Percentiles rank a stretch among this genome's conserved stretches.
Evolutionary conservation across 1,140 invertebrate species (phyloP).

Genomic region (Acromyrmex heyeri): DNA sequence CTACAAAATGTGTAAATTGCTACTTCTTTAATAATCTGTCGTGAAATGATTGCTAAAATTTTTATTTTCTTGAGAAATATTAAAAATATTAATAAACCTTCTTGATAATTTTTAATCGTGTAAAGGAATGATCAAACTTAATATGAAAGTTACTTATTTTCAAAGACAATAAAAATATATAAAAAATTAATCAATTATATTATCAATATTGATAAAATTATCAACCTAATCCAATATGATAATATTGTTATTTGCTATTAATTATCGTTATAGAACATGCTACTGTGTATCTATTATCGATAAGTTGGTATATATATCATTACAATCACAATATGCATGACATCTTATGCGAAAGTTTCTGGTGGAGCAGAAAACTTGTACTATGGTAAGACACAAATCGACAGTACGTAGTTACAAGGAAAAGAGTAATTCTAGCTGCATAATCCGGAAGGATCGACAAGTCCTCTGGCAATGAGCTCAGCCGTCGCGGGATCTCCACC

Average conservation of each 20-base stretch:
- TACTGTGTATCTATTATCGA: slow-evolving; percentile 66
- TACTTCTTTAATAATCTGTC: neutral
- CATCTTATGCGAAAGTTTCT: slow-evolving; percentile 70
- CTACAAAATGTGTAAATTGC: neutral
- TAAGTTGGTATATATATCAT: slow-evolving; percentile 71
- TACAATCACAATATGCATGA: slow-evolving; percentile 80
- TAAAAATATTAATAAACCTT: neutral
- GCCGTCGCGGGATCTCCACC: slow-evolving; percentile 88
- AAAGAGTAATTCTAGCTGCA: slow-evolving; percentile 87
- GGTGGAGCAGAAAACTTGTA: slow-evolving; percentile 77
- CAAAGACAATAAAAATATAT: neutral
- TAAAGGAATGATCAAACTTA: slow-evolving; percentile 5
- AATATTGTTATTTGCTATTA: neutral
- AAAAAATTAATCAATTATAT: slow-evolving; percentile 3
- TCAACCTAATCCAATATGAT: neutral
- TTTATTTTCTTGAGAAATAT: neutral
- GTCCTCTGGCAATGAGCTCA: slow-evolving; percentile 88
- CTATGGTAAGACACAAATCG: slow-evolving; percentile 84
- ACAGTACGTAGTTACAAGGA: slow-evolving; percentile 70
- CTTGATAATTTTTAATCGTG: neutral
- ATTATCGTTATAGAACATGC: slow-evolving; percentile 42
- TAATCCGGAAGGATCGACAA: slow-evolving; percentile 89
- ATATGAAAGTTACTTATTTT: neutral
- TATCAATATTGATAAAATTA: neutral
- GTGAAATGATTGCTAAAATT: neutral